phyloP scores from a whole-genome alignment of 2,888 invertebrate genomes.

The Leucania comma region DNA sequence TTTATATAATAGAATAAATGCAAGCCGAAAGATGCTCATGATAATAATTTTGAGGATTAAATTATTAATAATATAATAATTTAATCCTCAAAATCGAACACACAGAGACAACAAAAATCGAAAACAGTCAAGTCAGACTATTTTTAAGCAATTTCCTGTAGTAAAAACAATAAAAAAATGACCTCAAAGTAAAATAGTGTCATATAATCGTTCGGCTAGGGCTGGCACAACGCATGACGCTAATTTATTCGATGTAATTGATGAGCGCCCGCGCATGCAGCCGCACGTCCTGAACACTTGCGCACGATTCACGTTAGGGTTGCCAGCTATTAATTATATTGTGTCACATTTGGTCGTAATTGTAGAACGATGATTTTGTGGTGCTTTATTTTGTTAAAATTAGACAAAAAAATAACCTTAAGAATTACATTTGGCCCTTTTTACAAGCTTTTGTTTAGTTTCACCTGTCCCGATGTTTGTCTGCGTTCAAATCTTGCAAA shows the following conservation, averaged over 20 bases:
- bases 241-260: conserved; percentile 65
- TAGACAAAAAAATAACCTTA: background rate
- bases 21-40: no score
- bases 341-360: conserved; percentile 56
- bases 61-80: no score
- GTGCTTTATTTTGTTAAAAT: background rate
- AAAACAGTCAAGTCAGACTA: background rate
- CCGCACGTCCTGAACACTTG: conserved; percentile 64
- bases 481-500: no score
- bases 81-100: background rate
- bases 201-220: conserved; percentile 31
- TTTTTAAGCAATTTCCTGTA: conserved; percentile 2
- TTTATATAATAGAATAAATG: no score
- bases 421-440: no score
- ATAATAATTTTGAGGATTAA: no score
- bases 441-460: no score
- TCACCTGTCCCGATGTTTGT: no score
- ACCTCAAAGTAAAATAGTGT: conserved; percentile 14
- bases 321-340: conserved; percentile 59
- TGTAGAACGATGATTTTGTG: conserved; percentile 43
- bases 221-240: conserved; percentile 45
- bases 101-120: no score
- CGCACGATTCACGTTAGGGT: conserved; percentile 56
- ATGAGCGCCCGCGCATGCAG: conserved; percentile 63
- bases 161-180: conserved; percentile 14